phyloP scores from a whole-genome alignment of 2,888 invertebrate genomes.

The Erebia ligea region DNA sequence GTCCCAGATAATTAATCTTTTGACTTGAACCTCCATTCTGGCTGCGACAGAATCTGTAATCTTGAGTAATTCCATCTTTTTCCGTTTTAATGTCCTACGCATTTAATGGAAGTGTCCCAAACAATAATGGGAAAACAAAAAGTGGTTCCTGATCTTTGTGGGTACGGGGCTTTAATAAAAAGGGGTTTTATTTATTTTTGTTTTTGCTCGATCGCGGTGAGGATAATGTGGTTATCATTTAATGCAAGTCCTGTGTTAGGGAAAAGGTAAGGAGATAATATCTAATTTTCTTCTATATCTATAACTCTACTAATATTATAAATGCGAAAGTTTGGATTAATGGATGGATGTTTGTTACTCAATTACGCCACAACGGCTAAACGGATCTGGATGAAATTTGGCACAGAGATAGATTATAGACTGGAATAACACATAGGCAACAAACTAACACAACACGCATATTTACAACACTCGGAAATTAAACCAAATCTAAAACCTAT shows the following conservation, averaged over 20 bases:
- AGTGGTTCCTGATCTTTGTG: constrained; percentile 21
- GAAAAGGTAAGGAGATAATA: too few relatives aligned
- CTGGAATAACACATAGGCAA: too few relatives aligned
- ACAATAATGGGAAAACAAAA: constrained; percentile 41
- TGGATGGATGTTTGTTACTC: too few relatives aligned
- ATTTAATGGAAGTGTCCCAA: constrained; percentile 41
- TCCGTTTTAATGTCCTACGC: constrained; percentile 40
- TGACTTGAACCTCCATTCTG: constrained; percentile 39
- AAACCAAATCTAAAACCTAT: too few relatives aligned
- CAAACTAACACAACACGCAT: too few relatives aligned
- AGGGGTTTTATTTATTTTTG: constrained; percentile 23
- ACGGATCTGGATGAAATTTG: too few relatives aligned
- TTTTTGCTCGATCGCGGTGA: background rate
- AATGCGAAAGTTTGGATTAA: too few relatives aligned
- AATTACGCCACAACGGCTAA: too few relatives aligned
- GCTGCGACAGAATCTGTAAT: constrained; percentile 49
- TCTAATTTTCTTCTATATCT: too few relatives aligned
- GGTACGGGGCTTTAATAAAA: constrained; percentile 11
- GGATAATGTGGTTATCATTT: background rate
- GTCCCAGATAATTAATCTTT: constrained; percentile 42
- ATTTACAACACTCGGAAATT: too few relatives aligned
- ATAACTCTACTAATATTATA: too few relatives aligned
- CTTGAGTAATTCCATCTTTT: constrained; percentile 47
- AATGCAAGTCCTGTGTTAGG: background rate
- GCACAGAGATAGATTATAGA: too few relatives aligned